Evolutionary conservation across 2,888 invertebrate species (phyloP).

Genomic region (Saturnia japonica): DNA sequence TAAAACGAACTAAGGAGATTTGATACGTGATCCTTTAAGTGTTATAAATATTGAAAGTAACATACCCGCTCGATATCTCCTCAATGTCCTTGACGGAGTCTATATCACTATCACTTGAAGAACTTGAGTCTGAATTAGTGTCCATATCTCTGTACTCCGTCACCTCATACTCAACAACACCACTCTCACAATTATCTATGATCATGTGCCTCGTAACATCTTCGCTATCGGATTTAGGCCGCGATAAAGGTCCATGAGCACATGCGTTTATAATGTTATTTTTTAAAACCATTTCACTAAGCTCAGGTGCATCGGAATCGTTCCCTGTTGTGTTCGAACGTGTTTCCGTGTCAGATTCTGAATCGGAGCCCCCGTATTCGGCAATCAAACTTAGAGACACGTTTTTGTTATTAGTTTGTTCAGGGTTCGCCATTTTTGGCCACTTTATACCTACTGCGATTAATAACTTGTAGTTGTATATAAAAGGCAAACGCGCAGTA

Average conservation of each 20-base stretch:
- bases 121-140: constrained; percentile 61
- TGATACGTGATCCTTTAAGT: too few species aligned
- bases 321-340: constrained; percentile 56
- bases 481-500: not conserved
- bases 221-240: constrained; percentile 52
- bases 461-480: constrained; percentile 7
- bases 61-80: constrained; percentile 70
- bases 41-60: constrained; percentile 18
- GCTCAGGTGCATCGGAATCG: constrained; percentile 66
- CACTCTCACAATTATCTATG: constrained; percentile 70
- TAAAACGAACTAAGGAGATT: too few species aligned
- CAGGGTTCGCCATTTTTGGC: constrained; percentile 69
- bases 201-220: constrained; percentile 72
- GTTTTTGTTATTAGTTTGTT: constrained; percentile 72
- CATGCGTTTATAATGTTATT: constrained; percentile 79
- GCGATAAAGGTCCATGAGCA: constrained; percentile 71
- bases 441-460: constrained; percentile 35
- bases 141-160: constrained; percentile 70
- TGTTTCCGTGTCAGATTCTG: constrained; percentile 67
- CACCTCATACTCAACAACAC: constrained; percentile 72
- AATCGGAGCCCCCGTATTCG: constrained; percentile 73
- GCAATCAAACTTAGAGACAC: constrained; percentile 74
- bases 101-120: constrained; percentile 68
- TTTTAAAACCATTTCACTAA: constrained; percentile 77
- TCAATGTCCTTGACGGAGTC: constrained; percentile 74